A percentile compares a stretch with the other conserved stretches of the same genome.
phyloP scores from a whole-genome alignment of 2,797 vertebrate species.

The Danio tinwini region DNA sequence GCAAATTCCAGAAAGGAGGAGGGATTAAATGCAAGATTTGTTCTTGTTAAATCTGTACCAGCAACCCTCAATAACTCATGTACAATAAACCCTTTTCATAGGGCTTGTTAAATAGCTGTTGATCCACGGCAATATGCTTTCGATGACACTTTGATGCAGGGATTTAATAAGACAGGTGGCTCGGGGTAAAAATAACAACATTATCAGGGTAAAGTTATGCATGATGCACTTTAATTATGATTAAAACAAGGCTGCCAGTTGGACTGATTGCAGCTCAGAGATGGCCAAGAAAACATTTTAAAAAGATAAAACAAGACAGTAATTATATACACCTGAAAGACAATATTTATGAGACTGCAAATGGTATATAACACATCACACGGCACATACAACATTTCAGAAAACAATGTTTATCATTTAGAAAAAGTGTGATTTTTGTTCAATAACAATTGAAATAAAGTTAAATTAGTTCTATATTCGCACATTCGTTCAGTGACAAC shows the following conservation, averaged over 20 bases:
- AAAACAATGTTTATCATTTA: background rate
- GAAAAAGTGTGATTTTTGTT: background rate
- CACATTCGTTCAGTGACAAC: too few species aligned
- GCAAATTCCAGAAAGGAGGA: background rate
- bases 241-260: slow-evolving; percentile 10
- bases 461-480: too few species aligned
- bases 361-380: background rate
- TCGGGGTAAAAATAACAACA: slow-evolving; percentile 5
- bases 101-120: slow-evolving; percentile 24
- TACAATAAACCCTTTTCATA: slow-evolving; percentile 14
- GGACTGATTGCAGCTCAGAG: background rate
- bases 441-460: too few species aligned
- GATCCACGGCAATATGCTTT: slow-evolving; percentile 24
- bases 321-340: background rate
- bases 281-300: background rate
- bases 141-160: slow-evolving; percentile 12
- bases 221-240: slow-evolving; percentile 17
- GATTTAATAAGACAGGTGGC: slow-evolving; percentile 30
- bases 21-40: background rate
- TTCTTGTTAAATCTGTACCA: slow-evolving; percentile 14
- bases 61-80: slow-evolving; percentile 22
- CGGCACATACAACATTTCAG: background rate
- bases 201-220: background rate
- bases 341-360: background rate
- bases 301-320: too few species aligned